Conservation (phyloP, 2,113 vertebrate species). For the Salminus brasiliensis region DNA sequence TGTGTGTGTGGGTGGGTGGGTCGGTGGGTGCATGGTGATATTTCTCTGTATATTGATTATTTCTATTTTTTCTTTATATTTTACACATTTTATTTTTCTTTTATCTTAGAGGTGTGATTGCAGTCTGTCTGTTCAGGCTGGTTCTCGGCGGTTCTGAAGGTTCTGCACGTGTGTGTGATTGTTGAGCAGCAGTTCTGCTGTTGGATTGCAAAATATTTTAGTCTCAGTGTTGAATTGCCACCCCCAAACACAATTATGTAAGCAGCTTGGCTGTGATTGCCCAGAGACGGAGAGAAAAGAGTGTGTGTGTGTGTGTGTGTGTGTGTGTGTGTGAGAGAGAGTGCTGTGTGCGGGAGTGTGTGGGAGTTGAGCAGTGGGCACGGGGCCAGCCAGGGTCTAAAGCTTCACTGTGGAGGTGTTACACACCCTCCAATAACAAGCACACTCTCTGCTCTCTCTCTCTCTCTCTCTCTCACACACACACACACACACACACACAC, state of each 20-base stretch:
- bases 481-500: conserved; percentile 34
- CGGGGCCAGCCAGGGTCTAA: conserved; percentile 54
- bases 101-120: no score
- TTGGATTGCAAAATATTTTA: conserved; percentile 27
- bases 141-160: no score
- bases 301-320: conserved; percentile 10
- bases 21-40: no score
- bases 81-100: no score
- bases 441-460: no score
- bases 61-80: no score
- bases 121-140: no score
- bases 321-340: conserved; percentile 20
- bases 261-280: conserved; percentile 48
- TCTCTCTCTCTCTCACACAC: no score
- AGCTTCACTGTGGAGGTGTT: conserved; percentile 51
- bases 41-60: no score
- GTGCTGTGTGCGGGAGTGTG: conserved; percentile 50
- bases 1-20: no score
- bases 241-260: conserved; percentile 60
- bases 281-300: conserved; percentile 34
- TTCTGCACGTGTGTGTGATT: conserved; percentile 7
- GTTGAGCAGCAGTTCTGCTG: background rate
- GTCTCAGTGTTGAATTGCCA: conserved; percentile 45
- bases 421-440: conserved; percentile 46
- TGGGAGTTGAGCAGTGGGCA: conserved; percentile 50